phyloP scores from a whole-genome alignment of 2,888 invertebrate genomes.

The Oscheius onirici region DNA sequence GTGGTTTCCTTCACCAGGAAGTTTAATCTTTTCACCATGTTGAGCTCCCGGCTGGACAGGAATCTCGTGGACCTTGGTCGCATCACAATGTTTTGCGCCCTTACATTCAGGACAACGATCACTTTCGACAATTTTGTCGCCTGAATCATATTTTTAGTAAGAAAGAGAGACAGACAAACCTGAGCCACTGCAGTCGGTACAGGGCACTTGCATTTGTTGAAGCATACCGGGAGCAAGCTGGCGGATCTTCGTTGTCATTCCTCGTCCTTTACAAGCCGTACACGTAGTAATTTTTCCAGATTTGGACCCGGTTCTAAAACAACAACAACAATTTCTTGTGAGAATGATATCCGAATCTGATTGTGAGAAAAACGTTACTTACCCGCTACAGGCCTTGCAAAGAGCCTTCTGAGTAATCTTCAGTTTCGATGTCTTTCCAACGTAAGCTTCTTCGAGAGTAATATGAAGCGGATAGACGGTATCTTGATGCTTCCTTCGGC shows the following conservation, averaged over 20 bases:
- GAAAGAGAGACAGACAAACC: slow-evolving; percentile 68
- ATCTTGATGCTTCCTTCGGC: slow-evolving; percentile 73
- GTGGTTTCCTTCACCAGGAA: slow-evolving; percentile 89
- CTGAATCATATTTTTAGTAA: neutral
- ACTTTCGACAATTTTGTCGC: slow-evolving; percentile 18
- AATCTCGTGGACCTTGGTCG: slow-evolving; percentile 32
- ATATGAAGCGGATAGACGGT: slow-evolving; percentile 84
- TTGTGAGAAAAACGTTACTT: slow-evolving; percentile 30
- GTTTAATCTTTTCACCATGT: slow-evolving; percentile 85
- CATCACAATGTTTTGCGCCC: slow-evolving; percentile 13
- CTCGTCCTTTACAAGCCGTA: slow-evolving; percentile 82
- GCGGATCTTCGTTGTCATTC: slow-evolving; percentile 71
- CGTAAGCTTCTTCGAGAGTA: slow-evolving; percentile 88
- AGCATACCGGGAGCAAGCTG: slow-evolving; percentile 79
- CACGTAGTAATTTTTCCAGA: slow-evolving; percentile 75
- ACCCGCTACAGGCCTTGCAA: slow-evolving; percentile 82
- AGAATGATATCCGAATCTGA: no score
- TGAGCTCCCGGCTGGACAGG: slow-evolving; percentile 89
- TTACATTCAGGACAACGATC: slow-evolving; percentile 19
- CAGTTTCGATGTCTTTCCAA: slow-evolving; percentile 85
- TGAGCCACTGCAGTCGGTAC: slow-evolving; percentile 76
- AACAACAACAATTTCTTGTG: neutral
- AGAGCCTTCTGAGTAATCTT: slow-evolving; percentile 85
- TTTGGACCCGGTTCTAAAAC: slow-evolving; percentile 68
- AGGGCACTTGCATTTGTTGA: slow-evolving; percentile 74